phyloP scores from a whole-genome alignment of 2,888 invertebrate genomes.

The Unio pictorum region DNA sequence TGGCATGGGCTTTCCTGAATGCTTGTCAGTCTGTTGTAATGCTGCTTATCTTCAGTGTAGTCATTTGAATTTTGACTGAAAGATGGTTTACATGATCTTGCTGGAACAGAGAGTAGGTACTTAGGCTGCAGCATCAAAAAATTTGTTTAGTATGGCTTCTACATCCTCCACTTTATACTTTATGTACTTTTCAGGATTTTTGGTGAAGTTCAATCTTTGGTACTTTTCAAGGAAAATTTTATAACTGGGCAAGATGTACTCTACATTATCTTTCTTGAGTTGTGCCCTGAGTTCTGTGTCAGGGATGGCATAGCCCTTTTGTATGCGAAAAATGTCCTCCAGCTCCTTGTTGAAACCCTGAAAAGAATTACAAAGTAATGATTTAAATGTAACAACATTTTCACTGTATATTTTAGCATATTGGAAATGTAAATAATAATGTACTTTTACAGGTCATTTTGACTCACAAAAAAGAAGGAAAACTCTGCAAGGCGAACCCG shows the following conservation, averaged over 20 bases:
- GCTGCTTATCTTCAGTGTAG: too few species aligned
- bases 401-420: too few species aligned
- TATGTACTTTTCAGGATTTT: constrained; percentile 93
- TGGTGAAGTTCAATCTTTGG: constrained; percentile 86
- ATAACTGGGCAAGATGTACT: constrained; percentile 89
- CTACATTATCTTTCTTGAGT: constrained; percentile 91
- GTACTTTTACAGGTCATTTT: too few species aligned
- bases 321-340: constrained; percentile 88
- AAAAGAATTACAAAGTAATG: constrained; percentile 23
- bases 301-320: constrained; percentile 93
- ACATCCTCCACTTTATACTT: constrained; percentile 91
- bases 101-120: too few species aligned
- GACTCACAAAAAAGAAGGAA: too few species aligned
- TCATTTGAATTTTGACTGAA: too few species aligned
- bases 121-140: constrained; percentile 81
- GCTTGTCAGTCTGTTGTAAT: too few species aligned
- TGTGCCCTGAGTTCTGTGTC: constrained; percentile 90
- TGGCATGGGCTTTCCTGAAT: too few species aligned
- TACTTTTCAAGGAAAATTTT: constrained; percentile 69
- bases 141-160: constrained; percentile 86
- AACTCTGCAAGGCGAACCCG: too few species aligned
- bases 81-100: too few species aligned
- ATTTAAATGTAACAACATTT: too few species aligned
- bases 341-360: constrained; percentile 97
- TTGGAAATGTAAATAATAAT: too few species aligned